Conservation (phyloP, 2,888 invertebrate species). For the Drosophila robusta region DNA sequence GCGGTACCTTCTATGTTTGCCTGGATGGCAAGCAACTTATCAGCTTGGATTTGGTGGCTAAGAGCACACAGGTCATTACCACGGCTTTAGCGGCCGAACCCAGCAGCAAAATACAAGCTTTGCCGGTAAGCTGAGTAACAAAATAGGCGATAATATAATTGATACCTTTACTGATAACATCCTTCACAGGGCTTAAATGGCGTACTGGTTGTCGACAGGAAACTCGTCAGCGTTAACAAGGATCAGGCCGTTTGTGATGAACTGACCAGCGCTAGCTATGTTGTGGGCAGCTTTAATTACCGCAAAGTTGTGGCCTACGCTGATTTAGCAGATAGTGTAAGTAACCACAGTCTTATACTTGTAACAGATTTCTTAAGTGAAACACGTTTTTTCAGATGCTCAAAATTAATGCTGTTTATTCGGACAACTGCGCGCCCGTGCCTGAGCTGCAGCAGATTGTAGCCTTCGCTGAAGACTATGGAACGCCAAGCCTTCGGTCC, state of each 20-base stretch:
- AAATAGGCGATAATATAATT: accelerated
- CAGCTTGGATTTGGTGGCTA: constrained; percentile 87
- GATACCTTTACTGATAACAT: not conserved
- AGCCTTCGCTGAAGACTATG: constrained; percentile 81
- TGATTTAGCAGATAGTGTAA: constrained; percentile 84
- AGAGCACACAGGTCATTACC: constrained; percentile 85
- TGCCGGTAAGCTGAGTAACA: constrained; percentile 63
- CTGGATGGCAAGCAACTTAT: constrained; percentile 87
- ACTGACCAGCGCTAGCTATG: constrained; percentile 81
- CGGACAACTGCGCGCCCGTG: constrained; percentile 84
- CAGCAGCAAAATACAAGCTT: constrained; percentile 72
- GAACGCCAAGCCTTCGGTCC: constrained; percentile 85
- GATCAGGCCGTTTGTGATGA: constrained; percentile 82
- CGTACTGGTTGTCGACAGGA: constrained; percentile 83
- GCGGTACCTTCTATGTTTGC: constrained; percentile 89
- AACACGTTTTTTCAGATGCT: constrained; percentile 46
- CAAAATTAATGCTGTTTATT: constrained; percentile 84
- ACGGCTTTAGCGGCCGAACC: constrained; percentile 82
- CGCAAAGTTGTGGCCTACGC: constrained; percentile 84
- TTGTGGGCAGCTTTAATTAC: constrained; percentile 74
- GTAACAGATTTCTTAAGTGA: not conserved
- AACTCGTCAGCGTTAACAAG: constrained; percentile 82
- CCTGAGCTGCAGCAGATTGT: constrained; percentile 85
- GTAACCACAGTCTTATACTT: constrained; percentile 1
- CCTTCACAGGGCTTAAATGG: constrained; percentile 82